These are phyloP conservation scores for Sminthurides aquaticus DNA, from an alignment of 2,888 invertebrate genomes.

Conservation along the genomic window DNA sequence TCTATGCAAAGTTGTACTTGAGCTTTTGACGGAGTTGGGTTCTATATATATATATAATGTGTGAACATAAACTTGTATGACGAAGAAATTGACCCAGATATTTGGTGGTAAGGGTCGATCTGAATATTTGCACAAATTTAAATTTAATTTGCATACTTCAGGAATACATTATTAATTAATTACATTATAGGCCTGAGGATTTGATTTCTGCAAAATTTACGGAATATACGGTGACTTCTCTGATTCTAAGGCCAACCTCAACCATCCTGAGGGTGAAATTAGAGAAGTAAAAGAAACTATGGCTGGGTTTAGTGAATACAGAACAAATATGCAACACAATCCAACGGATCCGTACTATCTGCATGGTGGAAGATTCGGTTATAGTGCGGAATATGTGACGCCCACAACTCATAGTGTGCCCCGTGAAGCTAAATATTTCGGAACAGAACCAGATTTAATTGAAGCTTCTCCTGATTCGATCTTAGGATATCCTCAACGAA, in stretches of 20 bases:
- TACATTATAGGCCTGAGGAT: no score
- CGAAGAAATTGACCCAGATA: no score
- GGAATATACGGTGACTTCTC: slow-evolving; percentile 32
- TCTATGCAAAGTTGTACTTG: no score
- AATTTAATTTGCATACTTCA: no score
- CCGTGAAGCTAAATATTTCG: slow-evolving; percentile 5
- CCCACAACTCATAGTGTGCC: not conserved
- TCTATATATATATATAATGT: no score
- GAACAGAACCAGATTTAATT: slow-evolving; percentile 11
- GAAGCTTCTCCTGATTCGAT: not conserved
- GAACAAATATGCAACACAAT: slow-evolving; percentile 1
- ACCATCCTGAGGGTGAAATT: slow-evolving; percentile 1
- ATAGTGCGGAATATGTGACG: not conserved
- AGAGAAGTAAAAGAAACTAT: slow-evolving; percentile 24
- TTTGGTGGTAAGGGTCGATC: no score
- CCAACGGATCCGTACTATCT: slow-evolving; percentile 13
- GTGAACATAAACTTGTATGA: no score
- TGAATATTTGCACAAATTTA: no score
- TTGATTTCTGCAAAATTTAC: slow-evolving; percentile 43
- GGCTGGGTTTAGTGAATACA: slow-evolving; percentile 41
- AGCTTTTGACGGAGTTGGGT: no score
- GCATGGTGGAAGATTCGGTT: slow-evolving; percentile 5
- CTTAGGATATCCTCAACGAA: slow-evolving; percentile 3
- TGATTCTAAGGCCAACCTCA: slow-evolving; percentile 10
- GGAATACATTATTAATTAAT: no score